These are phyloP conservation scores for Glyptemys insculpta DNA, from an alignment of 2,797 vertebrate genomes.

Conservation along the genomic window DNA sequence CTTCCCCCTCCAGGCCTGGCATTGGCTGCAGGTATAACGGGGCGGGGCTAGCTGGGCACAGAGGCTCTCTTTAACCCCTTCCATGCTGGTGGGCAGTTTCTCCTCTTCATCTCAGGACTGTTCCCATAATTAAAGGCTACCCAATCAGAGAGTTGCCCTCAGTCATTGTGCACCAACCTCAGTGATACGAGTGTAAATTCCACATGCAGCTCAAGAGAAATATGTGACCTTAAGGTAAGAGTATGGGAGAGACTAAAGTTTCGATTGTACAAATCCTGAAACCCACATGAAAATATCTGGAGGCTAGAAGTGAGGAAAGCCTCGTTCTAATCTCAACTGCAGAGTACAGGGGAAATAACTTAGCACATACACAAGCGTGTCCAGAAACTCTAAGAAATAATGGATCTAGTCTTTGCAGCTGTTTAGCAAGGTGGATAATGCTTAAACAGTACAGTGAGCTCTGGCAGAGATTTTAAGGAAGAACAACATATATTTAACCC, in stretches of 20 bases:
- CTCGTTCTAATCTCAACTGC: neutral
- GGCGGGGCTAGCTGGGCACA: neutral
- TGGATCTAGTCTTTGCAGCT: neutral
- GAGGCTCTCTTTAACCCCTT: neutral
- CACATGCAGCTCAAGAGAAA: rapidly evolving
- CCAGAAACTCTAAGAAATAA: rapidly evolving
- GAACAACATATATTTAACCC: neutral
- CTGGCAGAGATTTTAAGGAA: neutral
- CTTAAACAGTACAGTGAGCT: neutral
- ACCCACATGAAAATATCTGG: rapidly evolving
- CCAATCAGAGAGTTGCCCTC: neutral
- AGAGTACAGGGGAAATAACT: neutral
- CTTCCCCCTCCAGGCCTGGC: neutral
- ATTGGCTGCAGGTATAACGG: neutral
- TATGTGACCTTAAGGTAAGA: neutral
- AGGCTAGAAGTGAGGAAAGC: neutral
- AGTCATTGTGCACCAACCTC: neutral
- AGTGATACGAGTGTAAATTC: neutral
- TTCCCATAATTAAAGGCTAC: neutral
- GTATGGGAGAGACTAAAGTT: neutral
- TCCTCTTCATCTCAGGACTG: neutral
- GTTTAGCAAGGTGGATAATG: neutral
- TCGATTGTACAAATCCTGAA: neutral
- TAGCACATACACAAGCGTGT: neutral
- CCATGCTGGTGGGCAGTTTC: neutral